These are phyloP conservation scores for Chaitophorus viminalis DNA, from an alignment of 2,888 invertebrate genomes.

Conservation along the genomic window DNA sequence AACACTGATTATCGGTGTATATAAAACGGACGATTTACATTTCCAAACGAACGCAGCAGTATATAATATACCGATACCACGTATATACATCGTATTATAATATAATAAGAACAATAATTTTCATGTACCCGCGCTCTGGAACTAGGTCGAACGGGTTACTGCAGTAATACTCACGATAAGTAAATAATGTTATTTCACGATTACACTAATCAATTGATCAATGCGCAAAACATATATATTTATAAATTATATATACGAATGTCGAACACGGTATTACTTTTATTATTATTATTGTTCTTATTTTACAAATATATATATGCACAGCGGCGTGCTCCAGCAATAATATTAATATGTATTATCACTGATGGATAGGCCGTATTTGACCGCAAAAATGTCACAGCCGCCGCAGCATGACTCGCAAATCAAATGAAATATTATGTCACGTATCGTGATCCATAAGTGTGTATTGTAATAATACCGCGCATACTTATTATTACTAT, in stretches of 20 bases:
- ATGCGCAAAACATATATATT: background rate
- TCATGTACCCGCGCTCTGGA: constrained; percentile 26
- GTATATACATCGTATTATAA: background rate
- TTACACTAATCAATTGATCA: constrained; percentile 5
- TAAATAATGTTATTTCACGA: constrained; percentile 39
- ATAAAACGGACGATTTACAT: constrained; percentile 29
- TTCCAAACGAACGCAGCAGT: constrained; percentile 11
- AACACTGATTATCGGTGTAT: constrained; percentile 1
- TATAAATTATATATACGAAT: no score
- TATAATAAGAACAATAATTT: constrained; percentile 36
- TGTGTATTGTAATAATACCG: no score
- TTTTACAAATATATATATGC: background rate
- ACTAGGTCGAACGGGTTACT: constrained; percentile 28
- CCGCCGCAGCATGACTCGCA: no score
- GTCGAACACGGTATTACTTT: background rate
- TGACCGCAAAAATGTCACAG: no score
- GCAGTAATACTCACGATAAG: background rate
- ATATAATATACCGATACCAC: no score
- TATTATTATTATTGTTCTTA: background rate
- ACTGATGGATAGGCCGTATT: no score
- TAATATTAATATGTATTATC: no score
- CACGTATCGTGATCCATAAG: no score
- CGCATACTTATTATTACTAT: no score
- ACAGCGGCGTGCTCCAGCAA: no score
- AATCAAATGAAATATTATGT: no score